phyloP scores from a whole-genome alignment of 2,888 invertebrate species.

The Furcula furcula region DNA sequence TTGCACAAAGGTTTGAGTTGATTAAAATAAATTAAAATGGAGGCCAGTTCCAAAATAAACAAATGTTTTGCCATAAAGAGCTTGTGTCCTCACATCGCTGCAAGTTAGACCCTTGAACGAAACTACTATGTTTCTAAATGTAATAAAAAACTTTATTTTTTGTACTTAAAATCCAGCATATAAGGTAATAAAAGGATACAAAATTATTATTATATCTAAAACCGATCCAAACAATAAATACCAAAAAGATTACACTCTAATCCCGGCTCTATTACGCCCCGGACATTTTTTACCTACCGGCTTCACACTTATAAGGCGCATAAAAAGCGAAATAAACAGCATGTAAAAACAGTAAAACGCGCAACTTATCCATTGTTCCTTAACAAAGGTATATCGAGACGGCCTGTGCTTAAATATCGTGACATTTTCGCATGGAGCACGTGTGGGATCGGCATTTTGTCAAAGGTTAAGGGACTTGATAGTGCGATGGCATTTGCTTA shows the following conservation, averaged over 20 bases:
- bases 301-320: background rate
- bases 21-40: too few relatives aligned
- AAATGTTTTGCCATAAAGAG: too few relatives aligned
- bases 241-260: background rate
- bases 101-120: too few relatives aligned
- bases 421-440: conserved; percentile 29
- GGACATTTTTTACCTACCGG: background rate
- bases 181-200: too few relatives aligned
- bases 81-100: too few relatives aligned
- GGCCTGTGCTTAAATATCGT: conserved; percentile 21
- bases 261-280: background rate
- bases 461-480: conserved; percentile 16
- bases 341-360: conserved; percentile 11
- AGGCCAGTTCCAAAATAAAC: too few relatives aligned
- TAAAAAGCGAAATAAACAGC: background rate
- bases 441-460: conserved; percentile 27
- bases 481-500: too few relatives aligned
- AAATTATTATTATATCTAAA: background rate
- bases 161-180: too few relatives aligned
- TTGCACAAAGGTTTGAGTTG: too few relatives aligned
- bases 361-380: conserved; percentile 10
- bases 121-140: too few relatives aligned
- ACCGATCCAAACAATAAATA: background rate
- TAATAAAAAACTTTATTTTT: too few relatives aligned
- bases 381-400: background rate